Conservation (phyloP, 2,888 invertebrate genomes). For the Ptychoptera contaminata region DNA sequence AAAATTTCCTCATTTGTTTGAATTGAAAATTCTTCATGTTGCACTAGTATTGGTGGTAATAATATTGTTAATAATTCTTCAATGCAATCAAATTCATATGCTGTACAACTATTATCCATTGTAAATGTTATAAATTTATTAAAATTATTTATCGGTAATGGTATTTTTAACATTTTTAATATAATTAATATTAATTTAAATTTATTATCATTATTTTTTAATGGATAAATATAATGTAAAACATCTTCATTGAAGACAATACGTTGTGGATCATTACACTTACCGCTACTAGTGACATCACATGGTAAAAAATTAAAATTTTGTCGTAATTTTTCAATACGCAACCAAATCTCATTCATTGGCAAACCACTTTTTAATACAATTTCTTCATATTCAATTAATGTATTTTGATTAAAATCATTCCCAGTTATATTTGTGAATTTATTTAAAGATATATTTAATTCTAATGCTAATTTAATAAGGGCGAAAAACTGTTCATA, state of each 20-base stretch:
- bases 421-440: constrained; percentile 22
- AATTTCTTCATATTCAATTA: constrained; percentile 44
- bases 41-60: constrained; percentile 12
- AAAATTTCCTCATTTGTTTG: constrained; percentile 11
- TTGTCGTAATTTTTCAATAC: constrained; percentile 57
- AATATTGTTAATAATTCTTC: constrained; percentile 33
- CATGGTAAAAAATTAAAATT: constrained; percentile 52
- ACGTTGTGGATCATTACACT: constrained; percentile 46
- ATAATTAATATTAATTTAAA: constrained; percentile 43
- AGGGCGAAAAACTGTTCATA: constrained; percentile 62
- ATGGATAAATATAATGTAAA: constrained; percentile 51
- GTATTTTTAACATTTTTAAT: constrained; percentile 38
- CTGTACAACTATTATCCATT: constrained; percentile 20
- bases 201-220: constrained; percentile 38
- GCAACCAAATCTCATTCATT: constrained; percentile 54
- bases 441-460: constrained; percentile 40
- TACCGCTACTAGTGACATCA: constrained; percentile 28
- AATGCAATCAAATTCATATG: constrained; percentile 32
- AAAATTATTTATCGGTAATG: constrained; percentile 34
- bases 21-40: background rate
- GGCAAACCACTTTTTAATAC: constrained; percentile 50
- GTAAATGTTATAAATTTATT: constrained; percentile 29
- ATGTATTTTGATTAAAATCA: constrained; percentile 19
- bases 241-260: constrained; percentile 46
- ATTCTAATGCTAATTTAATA: constrained; percentile 47